Evolutionary conservation across 2,113 vertebrate species (phyloP), one percentile per base, ranked within the genome.

Genomic region (Ophthalmolycus amberensis): DNA sequence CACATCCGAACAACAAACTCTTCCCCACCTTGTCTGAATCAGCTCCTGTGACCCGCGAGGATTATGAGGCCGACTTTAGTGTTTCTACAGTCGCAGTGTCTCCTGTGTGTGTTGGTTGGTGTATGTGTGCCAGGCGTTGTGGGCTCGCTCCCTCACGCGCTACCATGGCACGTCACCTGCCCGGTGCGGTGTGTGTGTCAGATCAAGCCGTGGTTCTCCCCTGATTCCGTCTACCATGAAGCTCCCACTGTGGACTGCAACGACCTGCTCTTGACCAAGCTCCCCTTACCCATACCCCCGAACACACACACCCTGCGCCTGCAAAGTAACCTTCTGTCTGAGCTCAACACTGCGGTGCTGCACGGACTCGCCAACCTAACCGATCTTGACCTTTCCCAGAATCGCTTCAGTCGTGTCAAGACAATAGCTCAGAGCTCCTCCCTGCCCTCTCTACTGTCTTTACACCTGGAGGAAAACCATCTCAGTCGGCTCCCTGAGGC

Each of bases 201-300:
- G 94, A 96, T 99, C 91, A 95, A 97, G 77, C 97, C 97, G 0
- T 99, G 97, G 97, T 99, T 98, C 81, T 97, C 97, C 0, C 96
- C 96, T 0, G 96, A 97, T 65, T 98, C 97, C 0, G 94, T 95
- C 29, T 99, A 98, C 90, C 94, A 95, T 0, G 97, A 99, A 90
- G 97, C 97, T 4, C 92, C 96, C 75, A 99, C 97, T 0, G 97
- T 98, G 90, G 97, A 98, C 92, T 99, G 97, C 94, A 98, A 97
- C 52, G 96, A 98, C 91, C 92, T 97, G 7, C 94, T 96, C 82
- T 88, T 97, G 85, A 93, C 96, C 0, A 42, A 93, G 0, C 95
- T 98, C 64, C 97, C 97, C 0, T 62, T 84, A 0, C 86, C 77
- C 0, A 91, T 99, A 74, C 97, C 97, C 0, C 64, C 62, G 0